A percentile compares a stretch with the other conserved stretches of the same genome.
Conservation (phyloP, 1,140 invertebrate genomes). For the Drosophila setifemur region DNA sequence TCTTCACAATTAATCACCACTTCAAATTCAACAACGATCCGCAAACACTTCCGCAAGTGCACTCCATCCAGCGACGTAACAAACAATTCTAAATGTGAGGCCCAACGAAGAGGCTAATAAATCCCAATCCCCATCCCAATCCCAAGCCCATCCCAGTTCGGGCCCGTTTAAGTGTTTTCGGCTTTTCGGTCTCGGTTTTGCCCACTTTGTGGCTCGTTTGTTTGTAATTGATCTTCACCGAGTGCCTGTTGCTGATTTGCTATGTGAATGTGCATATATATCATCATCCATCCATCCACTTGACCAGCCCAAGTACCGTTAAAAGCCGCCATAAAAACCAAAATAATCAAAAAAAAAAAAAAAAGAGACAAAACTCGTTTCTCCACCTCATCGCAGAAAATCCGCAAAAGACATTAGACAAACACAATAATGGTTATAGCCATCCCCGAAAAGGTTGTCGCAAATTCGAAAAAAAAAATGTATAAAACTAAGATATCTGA, state of each 20-base stretch:
- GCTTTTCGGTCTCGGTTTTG: constrained; percentile 1
- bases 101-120: neutral
- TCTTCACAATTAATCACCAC: no score
- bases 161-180: constrained; percentile 14
- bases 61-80: neutral
- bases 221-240: constrained; percentile 37
- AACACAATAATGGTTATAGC: no score
- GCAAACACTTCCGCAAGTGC: no score
- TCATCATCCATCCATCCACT: constrained; percentile 1
- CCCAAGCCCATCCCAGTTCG: neutral
- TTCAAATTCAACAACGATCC: no score
- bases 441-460: no score
- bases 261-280: neutral
- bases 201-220: constrained; percentile 30
- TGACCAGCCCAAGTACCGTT: constrained; percentile 39
- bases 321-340: constrained; percentile 23
- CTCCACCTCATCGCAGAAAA: neutral
- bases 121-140: constrained; percentile 5
- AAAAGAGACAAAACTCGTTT: neutral
- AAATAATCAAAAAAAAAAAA: no score
- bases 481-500: neutral
- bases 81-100: constrained; percentile 4
- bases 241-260: constrained; percentile 1
- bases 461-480: neutral
- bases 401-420: neutral